Percentiles rank a stretch among this genome's conserved stretches.
phyloP scores from a whole-genome alignment of 2,797 vertebrate species.

The Cephalopachus bancanus region DNA sequence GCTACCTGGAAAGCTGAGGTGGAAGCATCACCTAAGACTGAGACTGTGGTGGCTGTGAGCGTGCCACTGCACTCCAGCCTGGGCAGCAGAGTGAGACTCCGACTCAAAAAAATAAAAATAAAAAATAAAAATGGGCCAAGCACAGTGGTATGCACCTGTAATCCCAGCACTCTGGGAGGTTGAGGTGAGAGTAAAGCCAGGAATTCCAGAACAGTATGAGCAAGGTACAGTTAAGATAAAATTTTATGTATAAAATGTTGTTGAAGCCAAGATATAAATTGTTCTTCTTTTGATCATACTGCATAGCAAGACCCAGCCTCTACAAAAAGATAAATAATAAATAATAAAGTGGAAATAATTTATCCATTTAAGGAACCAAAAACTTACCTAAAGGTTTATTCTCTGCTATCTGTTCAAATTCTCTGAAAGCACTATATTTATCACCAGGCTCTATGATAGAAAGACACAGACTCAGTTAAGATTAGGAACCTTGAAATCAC shows the following conservation, averaged over 20 bases:
- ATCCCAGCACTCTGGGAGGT: too few relatives aligned
- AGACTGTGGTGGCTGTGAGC: too few relatives aligned
- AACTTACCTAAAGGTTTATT: constrained; percentile 94
- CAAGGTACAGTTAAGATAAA: constrained; percentile 31
- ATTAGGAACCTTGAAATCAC: background rate
- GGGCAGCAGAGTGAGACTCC: too few relatives aligned
- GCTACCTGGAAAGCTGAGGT: too few relatives aligned
- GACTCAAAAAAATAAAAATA: too few relatives aligned
- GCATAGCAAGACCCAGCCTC: background rate
- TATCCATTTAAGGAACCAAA: background rate
- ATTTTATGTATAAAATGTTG: constrained; percentile 71
- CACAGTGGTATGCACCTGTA: too few relatives aligned
- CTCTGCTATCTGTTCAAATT: constrained; percentile 94
- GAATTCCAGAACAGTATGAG: too few relatives aligned
- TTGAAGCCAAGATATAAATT: constrained; percentile 67
- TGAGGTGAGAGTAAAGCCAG: too few relatives aligned
- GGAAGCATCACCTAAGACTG: too few relatives aligned
- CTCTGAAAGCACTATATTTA: constrained; percentile 98
- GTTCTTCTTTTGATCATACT: constrained; percentile 70
- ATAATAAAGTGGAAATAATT: background rate
- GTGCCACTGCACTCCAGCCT: too few relatives aligned
- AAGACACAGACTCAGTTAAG: constrained; percentile 74
- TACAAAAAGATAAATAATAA: too few relatives aligned
- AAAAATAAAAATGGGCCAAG: too few relatives aligned
- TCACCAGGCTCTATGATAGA: constrained; percentile 92